Evolutionary conservation across 92 coral and sea anemone genomes (phyloP).

Genomic region (Porites evermanni): DNA sequence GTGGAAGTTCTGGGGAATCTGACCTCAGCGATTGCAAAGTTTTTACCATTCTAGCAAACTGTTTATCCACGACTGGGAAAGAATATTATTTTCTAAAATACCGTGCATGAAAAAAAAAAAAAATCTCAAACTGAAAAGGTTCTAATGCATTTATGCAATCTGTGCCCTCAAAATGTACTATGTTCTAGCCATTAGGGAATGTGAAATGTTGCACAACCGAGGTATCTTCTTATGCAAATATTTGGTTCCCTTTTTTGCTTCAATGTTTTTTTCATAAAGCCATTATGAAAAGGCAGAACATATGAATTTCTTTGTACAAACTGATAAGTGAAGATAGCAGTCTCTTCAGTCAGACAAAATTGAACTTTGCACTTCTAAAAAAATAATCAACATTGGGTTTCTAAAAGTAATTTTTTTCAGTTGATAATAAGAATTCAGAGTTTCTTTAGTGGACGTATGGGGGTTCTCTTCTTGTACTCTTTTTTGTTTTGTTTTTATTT

Average conservation of each 20-base stretch:
- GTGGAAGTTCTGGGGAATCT: neutral
- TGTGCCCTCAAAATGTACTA: neutral
- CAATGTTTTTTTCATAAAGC: neutral
- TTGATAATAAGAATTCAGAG: neutral
- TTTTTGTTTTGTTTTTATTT: too few relatives aligned
- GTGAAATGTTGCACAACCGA: neutral
- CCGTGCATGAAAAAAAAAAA: neutral
- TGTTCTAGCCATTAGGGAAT: too few relatives aligned
- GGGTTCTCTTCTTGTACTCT: too few relatives aligned
- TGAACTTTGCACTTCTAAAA: conserved; percentile 14
- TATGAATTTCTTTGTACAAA: neutral
- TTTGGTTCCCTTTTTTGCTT: neutral
- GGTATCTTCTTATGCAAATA: conserved; percentile 3
- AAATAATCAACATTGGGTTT: neutral
- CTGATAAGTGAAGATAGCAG: too few relatives aligned
- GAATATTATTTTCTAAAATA: neutral
- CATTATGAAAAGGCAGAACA: neutral
- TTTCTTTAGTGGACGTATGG: too few relatives aligned
- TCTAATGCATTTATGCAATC: neutral
- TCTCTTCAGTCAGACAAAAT: too few relatives aligned
- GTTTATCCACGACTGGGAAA: neutral
- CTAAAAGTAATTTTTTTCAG: neutral
- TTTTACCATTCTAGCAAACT: neutral
- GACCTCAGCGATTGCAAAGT: too few relatives aligned
- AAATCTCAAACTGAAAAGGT: neutral